Conservation (phyloP, 2,888 invertebrate genomes). For the Ethmia dodecea region DNA sequence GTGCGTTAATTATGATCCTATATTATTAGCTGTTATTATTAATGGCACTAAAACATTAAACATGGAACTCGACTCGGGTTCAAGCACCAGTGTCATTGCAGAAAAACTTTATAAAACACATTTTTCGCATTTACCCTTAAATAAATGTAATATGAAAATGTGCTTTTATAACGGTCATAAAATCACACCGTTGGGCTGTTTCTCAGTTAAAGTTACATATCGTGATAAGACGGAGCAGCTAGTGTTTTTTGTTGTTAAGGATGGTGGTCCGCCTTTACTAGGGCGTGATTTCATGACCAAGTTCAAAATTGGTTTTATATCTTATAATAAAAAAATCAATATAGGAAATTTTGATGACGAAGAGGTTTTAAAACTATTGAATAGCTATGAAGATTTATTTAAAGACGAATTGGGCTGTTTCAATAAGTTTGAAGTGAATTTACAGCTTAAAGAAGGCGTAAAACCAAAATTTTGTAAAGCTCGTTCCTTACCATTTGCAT, state of each 20-base stretch:
- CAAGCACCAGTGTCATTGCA: conserved; percentile 16
- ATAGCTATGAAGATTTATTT: conserved; percentile 1
- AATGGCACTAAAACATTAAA: conserved; percentile 4
- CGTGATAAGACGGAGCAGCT: conserved; percentile 3
- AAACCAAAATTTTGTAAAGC: conserved; percentile 17
- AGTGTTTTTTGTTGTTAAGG: conserved; percentile 1
- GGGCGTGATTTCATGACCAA: too few species aligned
- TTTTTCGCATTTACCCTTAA: conserved; percentile 8
- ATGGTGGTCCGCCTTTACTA: conserved; percentile 9
- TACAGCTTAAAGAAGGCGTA: conserved; percentile 6
- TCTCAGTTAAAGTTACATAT: conserved; percentile 7
- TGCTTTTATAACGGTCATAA: conserved; percentile 19
- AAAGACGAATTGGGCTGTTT: conserved; percentile 10
- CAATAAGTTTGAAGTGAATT: conserved; percentile 10
- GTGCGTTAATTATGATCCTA: conserved; percentile 15
- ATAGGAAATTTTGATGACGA: background rate
- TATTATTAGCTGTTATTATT: conserved; percentile 7
- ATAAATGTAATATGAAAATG: conserved; percentile 11
- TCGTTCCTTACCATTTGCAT: conserved; percentile 22
- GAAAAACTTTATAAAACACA: conserved; percentile 10
- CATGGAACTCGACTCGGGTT: conserved; percentile 21
- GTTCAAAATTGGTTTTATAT: background rate
- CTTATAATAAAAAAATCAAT: background rate
- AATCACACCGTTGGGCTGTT: conserved; percentile 19
- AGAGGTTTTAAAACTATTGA: background rate